Percentiles rank a stretch among this genome's conserved stretches.
These are phyloP conservation scores for Sphaerodactylus townsendi DNA, from an alignment of 2,113 vertebrate species.

Conservation along the genomic window DNA sequence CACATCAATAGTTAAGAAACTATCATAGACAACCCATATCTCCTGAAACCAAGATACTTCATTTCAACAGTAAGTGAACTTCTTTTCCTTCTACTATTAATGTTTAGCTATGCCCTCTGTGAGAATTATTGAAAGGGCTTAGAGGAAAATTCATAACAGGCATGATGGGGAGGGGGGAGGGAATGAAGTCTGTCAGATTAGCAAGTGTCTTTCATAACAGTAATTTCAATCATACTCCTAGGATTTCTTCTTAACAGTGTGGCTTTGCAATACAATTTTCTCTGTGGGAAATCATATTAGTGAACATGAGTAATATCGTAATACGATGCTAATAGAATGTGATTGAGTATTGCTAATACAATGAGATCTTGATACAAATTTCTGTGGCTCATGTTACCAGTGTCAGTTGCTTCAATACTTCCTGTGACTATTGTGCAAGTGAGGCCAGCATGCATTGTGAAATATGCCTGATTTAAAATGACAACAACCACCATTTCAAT, in stretches of 20 bases:
- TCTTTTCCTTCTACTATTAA: neutral
- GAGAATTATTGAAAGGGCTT: constrained; percentile 14
- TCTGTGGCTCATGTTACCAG: constrained; percentile 10
- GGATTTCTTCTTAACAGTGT: constrained; percentile 25
- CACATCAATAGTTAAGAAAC: neutral
- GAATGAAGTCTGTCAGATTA: neutral
- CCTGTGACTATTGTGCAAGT: neutral
- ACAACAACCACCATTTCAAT: neutral
- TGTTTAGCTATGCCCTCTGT: neutral
- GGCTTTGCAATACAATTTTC: constrained; percentile 40
- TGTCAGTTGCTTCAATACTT: neutral
- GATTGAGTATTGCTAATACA: constrained; percentile 42
- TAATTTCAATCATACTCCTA: constrained; percentile 34
- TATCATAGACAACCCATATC: neutral
- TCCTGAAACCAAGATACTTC: neutral
- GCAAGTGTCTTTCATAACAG: constrained; percentile 16
- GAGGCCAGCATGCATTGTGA: neutral
- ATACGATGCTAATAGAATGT: constrained; percentile 36
- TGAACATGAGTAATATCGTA: constrained; percentile 57
- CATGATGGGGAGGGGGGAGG: neutral
- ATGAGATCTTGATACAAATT: constrained; percentile 18
- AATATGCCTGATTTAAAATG: neutral
- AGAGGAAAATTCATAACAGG: constrained; percentile 21
- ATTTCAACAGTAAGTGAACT: neutral
- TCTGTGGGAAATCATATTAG: constrained; percentile 37